Base-by-base conservation (phyloP, 2,113 vertebrate genomes). In the Pollimyrus isidori region DNA sequence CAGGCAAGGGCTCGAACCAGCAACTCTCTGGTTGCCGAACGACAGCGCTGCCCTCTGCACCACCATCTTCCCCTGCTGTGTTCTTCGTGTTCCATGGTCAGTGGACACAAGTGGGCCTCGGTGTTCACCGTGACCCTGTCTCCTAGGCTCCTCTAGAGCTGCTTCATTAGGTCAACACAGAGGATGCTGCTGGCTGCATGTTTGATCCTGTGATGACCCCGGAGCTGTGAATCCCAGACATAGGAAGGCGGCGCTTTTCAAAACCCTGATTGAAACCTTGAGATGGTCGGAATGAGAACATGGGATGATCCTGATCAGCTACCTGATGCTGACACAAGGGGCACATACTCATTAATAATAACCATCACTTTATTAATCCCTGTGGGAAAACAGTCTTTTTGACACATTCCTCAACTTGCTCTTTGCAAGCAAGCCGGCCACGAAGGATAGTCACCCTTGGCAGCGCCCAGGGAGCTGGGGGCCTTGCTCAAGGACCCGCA, bases 231-330 rank as follows among this genome's bases (percentile, higher is more conserved):
- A 95, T 93, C 94, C 94, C 89, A 90, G 91, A 92, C 91, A 94
- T 95, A 93, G 96, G 94, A 95, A 93, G 94, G 93, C 95, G 94
- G 94, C 91, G 94, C 94, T 95, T 93, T 94, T 92, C 95, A 95
- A 97, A 96, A 95, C 94, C 94, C 95, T 93, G 94, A 95, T 93
- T 94, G 95, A 93, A 95, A 94, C 93, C 94, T 95, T 13, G 96
- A 97, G 96, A 96, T 90, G 9, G 92, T 93, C 2, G 7, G 92
- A 91, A 93, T 93, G 91, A 94, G 83, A 92, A 92, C 94, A 92
- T 94, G 94, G 92, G 89, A 69, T 30, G 26, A 89, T 94, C 91
- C 94, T 94, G 95, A 95, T 94, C 93, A 94, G 94, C 94, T 95
- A 93, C 86, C 92, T 93, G 94, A 95, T 96, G 96, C 96, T 96